phyloP scores from a whole-genome alignment of 1,140 invertebrate genomes.

The Pectinophora gossypiella region DNA sequence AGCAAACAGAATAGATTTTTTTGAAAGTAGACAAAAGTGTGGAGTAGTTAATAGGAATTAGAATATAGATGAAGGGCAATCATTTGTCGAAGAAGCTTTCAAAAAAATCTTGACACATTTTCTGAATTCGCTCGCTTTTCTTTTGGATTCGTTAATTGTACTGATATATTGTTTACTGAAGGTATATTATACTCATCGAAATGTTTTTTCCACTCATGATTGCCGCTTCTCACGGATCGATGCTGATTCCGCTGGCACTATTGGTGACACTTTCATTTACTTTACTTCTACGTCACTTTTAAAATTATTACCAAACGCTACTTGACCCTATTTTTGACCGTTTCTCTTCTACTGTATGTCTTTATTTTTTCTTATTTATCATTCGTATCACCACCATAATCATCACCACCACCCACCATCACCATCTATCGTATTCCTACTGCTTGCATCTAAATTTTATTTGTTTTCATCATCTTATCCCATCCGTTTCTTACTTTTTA shows the following conservation, averaged over 20 bases:
- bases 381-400: not conserved
- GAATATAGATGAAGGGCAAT: conserved; percentile 63
- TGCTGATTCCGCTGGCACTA: conserved; percentile 66
- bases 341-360: not conserved
- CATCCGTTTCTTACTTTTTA: no score
- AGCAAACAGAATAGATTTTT: conserved; percentile 73
- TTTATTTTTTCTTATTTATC: not conserved
- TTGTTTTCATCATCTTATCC: not conserved
- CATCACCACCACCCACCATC: not conserved
- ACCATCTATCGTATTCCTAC: not conserved
- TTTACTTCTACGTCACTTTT: conserved; percentile 20
- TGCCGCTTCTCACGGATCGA: conserved; percentile 75
- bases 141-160: conserved; percentile 12
- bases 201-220: conserved; percentile 76
- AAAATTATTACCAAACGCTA: conserved; percentile 41
- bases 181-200: conserved; percentile 58
- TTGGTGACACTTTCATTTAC: conserved; percentile 53
- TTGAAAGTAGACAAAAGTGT: conserved; percentile 72
- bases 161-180: conserved; percentile 15
- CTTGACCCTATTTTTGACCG: conserved; percentile 45
- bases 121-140: conserved; percentile 66
- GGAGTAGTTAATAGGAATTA: conserved; percentile 46
- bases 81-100: conserved; percentile 71
- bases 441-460: not conserved
- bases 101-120: conserved; percentile 76